These are phyloP conservation scores for Neoaliturus tenellus DNA, from an alignment of 2,888 invertebrate genomes.

Conservation along the genomic window DNA sequence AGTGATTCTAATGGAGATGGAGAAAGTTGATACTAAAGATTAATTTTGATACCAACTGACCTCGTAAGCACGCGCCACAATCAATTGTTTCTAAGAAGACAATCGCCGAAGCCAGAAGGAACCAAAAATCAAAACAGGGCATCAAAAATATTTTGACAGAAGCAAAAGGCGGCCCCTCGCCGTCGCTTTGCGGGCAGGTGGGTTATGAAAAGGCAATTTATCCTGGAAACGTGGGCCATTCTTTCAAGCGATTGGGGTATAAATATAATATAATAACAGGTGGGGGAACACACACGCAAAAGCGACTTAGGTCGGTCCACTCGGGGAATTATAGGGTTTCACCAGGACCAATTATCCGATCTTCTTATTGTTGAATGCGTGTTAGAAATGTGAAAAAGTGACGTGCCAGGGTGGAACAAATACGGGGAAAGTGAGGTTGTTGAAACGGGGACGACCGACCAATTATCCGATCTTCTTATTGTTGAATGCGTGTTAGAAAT, in stretches of 20 bases:
- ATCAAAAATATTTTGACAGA: not conserved
- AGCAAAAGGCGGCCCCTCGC: not conserved
- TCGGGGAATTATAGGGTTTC: constrained; percentile 16
- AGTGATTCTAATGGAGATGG: too few species aligned
- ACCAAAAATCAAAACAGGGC: not conserved
- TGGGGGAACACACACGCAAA: constrained; percentile 29
- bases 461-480: not conserved
- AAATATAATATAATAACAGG: constrained; percentile 51
- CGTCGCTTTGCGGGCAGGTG: constrained; percentile 19
- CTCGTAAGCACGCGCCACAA: too few species aligned
- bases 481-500: constrained; percentile 2
- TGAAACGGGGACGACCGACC: too few species aligned
- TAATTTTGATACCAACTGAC: too few species aligned
- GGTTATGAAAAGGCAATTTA: constrained; percentile 47
- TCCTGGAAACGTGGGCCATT: constrained; percentile 47
- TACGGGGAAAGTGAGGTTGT: too few species aligned
- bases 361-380: constrained; percentile 7
- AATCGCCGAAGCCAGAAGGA: not conserved
- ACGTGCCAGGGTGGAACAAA: not conserved
- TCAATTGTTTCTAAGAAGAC: too few species aligned
- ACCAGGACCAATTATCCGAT: constrained; percentile 4
- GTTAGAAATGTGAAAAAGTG: not conserved
- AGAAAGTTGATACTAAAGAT: too few species aligned
- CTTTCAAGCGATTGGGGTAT: constrained; percentile 52
- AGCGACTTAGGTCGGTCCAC: not conserved